Evolutionary conservation across 1,140 invertebrate genomes (phyloP), one percentile per base, ranked within the genome.

Genomic region (Dreissena rostriformis): DNA sequence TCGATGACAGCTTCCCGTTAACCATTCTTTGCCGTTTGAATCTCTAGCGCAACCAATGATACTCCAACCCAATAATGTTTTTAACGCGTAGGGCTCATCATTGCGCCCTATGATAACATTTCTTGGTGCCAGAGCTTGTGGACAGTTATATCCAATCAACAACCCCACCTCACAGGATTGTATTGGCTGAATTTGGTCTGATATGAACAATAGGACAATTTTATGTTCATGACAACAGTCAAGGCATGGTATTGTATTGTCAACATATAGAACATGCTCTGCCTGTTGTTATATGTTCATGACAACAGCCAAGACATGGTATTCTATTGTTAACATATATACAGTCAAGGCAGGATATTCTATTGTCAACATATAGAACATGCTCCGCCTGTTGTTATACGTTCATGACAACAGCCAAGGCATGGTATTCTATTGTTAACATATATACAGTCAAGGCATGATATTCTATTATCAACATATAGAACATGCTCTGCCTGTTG

Each of bases 151-250:
- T 17, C 85, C 76, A 7, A 86, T 72, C 1, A 84, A 22, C 29
- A 86, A 78, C 77, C 86, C 74, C 73, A 88, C 28, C 72, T 87
- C 75, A 88, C 79, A 79, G 39, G 87, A 87, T 73, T 81, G 87
- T 22, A 77, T 55, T 1, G 84, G 85, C 19, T 71, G 72, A 39
- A 86, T 14, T 49, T 71, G 39, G 26, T 76, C 71, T 17, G 28
- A 29, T 22, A 78, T 39, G 55, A 15, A 10, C 19, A 39, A 14
- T 29, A 82, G 63, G 68, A n/a, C n/a, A n/a, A 57, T 15, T 57
- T 14, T 61, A 24, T 52, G 7, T 57, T 53, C 14, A 26, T 28
- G 22, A 52, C 12, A 19, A 19, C 65, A 22, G 11, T 14, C 65
- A n/a, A 67, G 65, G 24, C 14, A 67, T 19, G 26, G 22, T 11